Evolutionary conservation across 2,797 vertebrate genomes (phyloP).

Genomic region (Hozukius guyotensis): DNA sequence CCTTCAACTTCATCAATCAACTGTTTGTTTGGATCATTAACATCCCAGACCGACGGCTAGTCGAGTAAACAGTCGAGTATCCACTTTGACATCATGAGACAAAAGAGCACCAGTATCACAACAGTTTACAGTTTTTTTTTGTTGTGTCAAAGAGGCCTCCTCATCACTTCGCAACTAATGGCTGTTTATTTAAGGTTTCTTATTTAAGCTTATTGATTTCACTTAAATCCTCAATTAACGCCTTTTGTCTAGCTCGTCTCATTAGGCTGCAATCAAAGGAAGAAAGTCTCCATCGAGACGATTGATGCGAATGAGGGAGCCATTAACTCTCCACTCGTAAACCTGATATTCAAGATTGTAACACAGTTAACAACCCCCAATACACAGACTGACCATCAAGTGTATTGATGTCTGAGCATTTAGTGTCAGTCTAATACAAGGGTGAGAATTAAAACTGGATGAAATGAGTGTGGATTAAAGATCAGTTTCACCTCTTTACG

Average conservation of each 20-base stretch:
- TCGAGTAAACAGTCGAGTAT: not conserved
- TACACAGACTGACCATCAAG: constrained; percentile 50
- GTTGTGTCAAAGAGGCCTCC: not conserved
- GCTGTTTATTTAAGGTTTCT: constrained; percentile 52
- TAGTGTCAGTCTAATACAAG: not conserved
- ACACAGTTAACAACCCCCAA: constrained; percentile 25
- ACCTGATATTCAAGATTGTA: constrained; percentile 45
- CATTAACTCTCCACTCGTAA: constrained; percentile 29
- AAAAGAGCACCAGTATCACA: constrained; percentile 24
- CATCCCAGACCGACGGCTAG: constrained; percentile 34
- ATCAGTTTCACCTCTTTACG: not conserved
- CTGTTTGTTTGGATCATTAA: constrained; percentile 31
- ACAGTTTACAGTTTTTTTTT: not conserved
- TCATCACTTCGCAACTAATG: not conserved
- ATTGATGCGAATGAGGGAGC: not conserved
- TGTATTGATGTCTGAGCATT: constrained; percentile 37
- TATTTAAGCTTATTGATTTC: constrained; percentile 36
- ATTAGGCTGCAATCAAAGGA: constrained; percentile 32
- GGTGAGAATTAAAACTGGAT: constrained; percentile 12
- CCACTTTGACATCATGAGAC: constrained; percentile 22
- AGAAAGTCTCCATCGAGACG: constrained; percentile 22
- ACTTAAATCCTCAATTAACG: constrained; percentile 27
- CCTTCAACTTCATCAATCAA: constrained; percentile 8
- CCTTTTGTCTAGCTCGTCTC: constrained; percentile 32
- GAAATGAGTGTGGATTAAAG: constrained; percentile 19